Percentiles rank a stretch among this genome's conserved stretches.
These are phyloP conservation scores for Menidia beryllina DNA, from an alignment of 2,113 vertebrate species.

Conservation along the genomic window DNA sequence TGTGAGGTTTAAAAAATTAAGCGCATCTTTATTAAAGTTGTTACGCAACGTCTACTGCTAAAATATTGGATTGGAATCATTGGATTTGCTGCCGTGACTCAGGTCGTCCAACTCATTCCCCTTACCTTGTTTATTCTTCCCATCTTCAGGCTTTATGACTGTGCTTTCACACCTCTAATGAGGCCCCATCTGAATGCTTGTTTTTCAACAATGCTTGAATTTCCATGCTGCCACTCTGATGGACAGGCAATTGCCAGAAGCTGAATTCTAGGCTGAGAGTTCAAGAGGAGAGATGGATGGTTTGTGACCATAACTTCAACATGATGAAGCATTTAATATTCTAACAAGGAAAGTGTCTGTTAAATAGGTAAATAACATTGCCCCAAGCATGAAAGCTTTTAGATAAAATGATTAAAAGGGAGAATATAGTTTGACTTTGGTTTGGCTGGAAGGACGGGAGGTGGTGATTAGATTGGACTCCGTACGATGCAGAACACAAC, in stretches of 20 bases:
- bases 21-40: conserved; percentile 34
- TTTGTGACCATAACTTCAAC: conserved; percentile 35
- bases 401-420: conserved; percentile 63
- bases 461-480: conserved; percentile 21
- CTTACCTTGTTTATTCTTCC: conserved; percentile 31
- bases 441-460: conserved; percentile 14
- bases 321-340: conserved; percentile 54
- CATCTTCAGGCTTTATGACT: conserved; percentile 25
- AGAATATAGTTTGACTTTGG: conserved; percentile 13
- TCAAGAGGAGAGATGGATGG: conserved; percentile 22
- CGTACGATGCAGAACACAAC: background rate
- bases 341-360: conserved; percentile 36
- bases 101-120: conserved; percentile 58
- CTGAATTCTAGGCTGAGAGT: conserved; percentile 28
- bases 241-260: conserved; percentile 42
- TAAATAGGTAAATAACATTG: conserved; percentile 41
- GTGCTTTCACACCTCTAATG: conserved; percentile 66
- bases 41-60: conserved; percentile 2
- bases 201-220: conserved; percentile 54
- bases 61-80: conserved; percentile 2
- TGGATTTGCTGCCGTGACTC: conserved; percentile 28
- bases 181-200: conserved; percentile 68
- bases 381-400: conserved; percentile 47
- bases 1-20: background rate
- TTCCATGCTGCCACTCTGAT: conserved; percentile 18